Base-by-base conservation (phyloP, 2,888 invertebrate species). In the Drosophila conformis region DNA sequence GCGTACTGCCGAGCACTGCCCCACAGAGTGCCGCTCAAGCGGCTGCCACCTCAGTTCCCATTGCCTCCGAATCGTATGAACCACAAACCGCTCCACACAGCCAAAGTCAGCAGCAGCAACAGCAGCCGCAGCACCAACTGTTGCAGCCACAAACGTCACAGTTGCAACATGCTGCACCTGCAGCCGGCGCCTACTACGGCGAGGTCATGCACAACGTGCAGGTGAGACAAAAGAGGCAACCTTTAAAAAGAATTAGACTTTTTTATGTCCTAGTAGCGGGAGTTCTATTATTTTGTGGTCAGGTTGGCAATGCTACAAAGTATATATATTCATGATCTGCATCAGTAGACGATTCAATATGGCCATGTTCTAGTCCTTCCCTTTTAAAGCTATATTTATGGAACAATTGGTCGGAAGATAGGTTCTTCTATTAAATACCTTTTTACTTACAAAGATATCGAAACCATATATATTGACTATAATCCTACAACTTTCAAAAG, bases 201-300 rank as follows among this genome's bases (percentile, higher is more conserved):
- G 93, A 93, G 79, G 91, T 92, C 65, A 89, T 93, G 84, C 93
- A 93, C 84, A 90, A 90, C 67, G 87, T 92, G 82, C 93, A 93
- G 92, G 93, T 91, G 80, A 76, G 87, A 36, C 35, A 3, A n/a
- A 5, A 13, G 2, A 10, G 21, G 21, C 5, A 46, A 29, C 29
- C 18, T 27, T 18, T 18, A 10, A 49, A 10, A n/a, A 48, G 0
- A 48, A 15, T 5, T 15, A 0, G 6, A 3, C 6, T 13, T 15
- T 6, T 6, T 36, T 6, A 36, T 15, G 13, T 13, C 5, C 35
- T 35, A 13, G 13, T 35, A 35, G 31, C 2, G 31, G 2, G 6
- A 35, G 15, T 13, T 11, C 13, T 35, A 13, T 35, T 1, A 35
- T 35, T 35, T 13, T 35, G 35, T 35, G 11, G 35, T 5, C 35